Base-by-base conservation (phyloP, 2,888 invertebrate genomes). In the Standfussiana lucernea region DNA sequence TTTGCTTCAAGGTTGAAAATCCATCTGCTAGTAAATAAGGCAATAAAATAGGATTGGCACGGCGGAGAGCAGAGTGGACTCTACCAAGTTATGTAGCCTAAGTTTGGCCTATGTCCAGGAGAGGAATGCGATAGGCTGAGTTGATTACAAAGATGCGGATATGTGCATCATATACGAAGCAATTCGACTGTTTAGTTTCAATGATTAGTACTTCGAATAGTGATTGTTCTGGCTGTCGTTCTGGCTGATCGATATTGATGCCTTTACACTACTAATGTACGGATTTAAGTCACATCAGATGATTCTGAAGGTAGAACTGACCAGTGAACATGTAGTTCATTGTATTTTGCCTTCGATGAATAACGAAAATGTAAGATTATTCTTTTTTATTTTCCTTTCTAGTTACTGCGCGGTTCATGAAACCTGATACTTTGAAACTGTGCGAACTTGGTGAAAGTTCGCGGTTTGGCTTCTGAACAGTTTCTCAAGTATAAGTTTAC, bases 161-260 rank as follows among this genome's bases (percentile, higher is more conserved):
- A 50, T 18, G n/a, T 53, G 32, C 24, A 53, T 40, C 13, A 21
- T 40, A 56, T 15, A 56, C 35, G 1, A 45, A 73, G 35, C 28
- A 74, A 47, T 75, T 24, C 24, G 75, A 45, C 8, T 37, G 37
- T 59, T 72, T 75, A 13, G 45, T 47, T 47, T 74, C 28, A 53
- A 77, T n/a, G 24, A 28, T 37, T 21, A 28, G n/a, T n/a, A 21
- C 21, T 69, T 69, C 15, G 28, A 56, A 28, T 59, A 45, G 21
- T 42, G 32, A n/a, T 67, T 68, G 35, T 72, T 72, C n/a, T 32
- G 15, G 37, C 24, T 50, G 28, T 24, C 10, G 50, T 37, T 37
- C 5, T 37, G 37, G 37, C 1, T 50, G 24, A 24, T n/a, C 10
- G 24, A 50, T 50, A 10, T 24, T 10, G 1, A 4, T 3, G 1